Evolutionary conservation across 2,113 vertebrate species (phyloP).

Genomic region (Eubucco bourcierii): DNA sequence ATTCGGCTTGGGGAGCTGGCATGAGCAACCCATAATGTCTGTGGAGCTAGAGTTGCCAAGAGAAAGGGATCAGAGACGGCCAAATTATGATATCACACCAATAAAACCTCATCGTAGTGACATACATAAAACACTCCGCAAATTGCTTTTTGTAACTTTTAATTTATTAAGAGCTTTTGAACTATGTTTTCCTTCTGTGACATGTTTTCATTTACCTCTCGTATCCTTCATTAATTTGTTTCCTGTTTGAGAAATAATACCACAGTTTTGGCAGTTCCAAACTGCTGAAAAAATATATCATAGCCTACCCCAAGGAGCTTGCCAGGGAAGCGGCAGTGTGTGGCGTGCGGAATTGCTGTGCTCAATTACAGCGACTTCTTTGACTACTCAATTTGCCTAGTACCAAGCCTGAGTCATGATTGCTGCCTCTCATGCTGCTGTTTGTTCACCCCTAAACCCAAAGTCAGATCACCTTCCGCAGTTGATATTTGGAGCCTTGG

Average conservation of each 20-base stretch:
- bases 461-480: not conserved
- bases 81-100: conserved; percentile 84
- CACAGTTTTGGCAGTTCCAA: conserved; percentile 51
- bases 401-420: not conserved
- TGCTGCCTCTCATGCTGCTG: not conserved
- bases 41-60: conserved; percentile 73
- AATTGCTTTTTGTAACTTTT: conserved; percentile 80
- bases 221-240: conserved; percentile 72
- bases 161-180: conserved; percentile 78
- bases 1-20: conserved; percentile 67
- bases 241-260: conserved; percentile 66
- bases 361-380: conserved; percentile 16
- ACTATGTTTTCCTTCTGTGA: conserved; percentile 71
- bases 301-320: conserved; percentile 22
- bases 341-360: conserved; percentile 9
- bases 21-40: conserved; percentile 72
- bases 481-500: not conserved
- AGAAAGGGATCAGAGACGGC: conserved; percentile 75
- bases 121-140: conserved; percentile 79
- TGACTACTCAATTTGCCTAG: conserved; percentile 7
- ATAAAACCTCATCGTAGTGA: conserved; percentile 79
- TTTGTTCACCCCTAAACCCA: not conserved
- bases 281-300: conserved; percentile 49
- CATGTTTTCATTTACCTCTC: conserved; percentile 74
- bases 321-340: conserved; percentile 33